Conservation (phyloP, 2,113 vertebrate genomes). For the Axis porcinus region DNA sequence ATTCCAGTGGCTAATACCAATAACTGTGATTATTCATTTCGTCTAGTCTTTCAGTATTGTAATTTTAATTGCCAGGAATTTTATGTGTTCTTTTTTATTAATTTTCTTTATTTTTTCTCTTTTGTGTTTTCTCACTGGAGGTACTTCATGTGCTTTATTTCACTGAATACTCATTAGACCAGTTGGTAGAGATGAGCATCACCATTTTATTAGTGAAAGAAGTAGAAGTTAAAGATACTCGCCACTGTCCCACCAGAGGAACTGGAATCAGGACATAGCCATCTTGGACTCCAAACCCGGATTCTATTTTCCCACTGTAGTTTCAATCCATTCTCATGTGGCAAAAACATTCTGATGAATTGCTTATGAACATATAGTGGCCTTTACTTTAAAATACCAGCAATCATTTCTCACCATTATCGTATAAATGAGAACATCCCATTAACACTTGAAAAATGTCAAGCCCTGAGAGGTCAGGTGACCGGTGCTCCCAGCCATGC, state of each 20-base stretch:
- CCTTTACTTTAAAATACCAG: slow-evolving; percentile 72
- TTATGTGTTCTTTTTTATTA: not conserved
- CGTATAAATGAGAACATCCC: slow-evolving; percentile 44
- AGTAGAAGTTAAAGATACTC: not conserved
- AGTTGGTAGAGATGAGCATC: not conserved
- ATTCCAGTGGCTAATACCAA: not conserved
- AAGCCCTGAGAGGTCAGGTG: slow-evolving; percentile 38
- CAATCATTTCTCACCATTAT: slow-evolving; percentile 54
- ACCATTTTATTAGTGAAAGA: not conserved
- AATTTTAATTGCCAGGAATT: not conserved
- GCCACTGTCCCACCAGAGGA: not conserved
- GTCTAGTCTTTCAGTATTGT: not conserved
- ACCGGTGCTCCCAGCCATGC: not conserved
- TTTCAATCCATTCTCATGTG: not conserved
- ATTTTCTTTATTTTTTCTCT: not conserved
- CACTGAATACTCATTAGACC: not conserved
- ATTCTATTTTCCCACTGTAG: slow-evolving; percentile 10
- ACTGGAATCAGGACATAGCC: not conserved
- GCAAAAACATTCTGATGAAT: slow-evolving; percentile 54
- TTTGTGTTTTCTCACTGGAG: not conserved
- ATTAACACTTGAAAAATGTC: slow-evolving; percentile 69
- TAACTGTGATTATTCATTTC: not conserved
- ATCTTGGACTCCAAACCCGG: not conserved
- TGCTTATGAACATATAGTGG: slow-evolving; percentile 49
- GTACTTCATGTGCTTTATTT: not conserved